Evolutionary conservation across 2,888 invertebrate genomes (phyloP), one percentile per base, ranked within the genome.

Genomic region (Thereva nobilitata): DNA sequence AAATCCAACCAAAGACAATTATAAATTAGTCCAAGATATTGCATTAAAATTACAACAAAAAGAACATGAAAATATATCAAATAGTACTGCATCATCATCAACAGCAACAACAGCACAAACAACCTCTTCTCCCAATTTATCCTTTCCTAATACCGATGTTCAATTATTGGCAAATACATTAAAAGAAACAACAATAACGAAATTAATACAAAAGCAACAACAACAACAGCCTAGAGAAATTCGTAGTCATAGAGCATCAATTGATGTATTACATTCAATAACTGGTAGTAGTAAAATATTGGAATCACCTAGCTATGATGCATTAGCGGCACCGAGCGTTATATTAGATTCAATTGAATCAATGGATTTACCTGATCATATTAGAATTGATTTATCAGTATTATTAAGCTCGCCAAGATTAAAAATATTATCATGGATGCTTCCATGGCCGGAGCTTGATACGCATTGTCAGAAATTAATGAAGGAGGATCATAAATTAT

Each of bases 371-470:
- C 82, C 84, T 45, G 79, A 82, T 7, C 83, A 84, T 64, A 74
- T 86, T 9, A 83, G 84, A 73, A 85, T 85, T 75, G 87, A 87
- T 77, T 76, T 87, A 55, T 83, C 84, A 5, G 85, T 85, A 1
- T 83, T 87, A 50, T 75, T 87, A 10, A 85, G 84, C 69, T 84
- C 84, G 74, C 85, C 85, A 3, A 80, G 88, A 50, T 84, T 86
- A 74, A 86, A 86, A 70, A 80, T 84, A 72, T 79, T 88, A 34
- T 85, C 83, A 66, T 87, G 87, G 87, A 79, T 82, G 7, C 74
- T 85, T 6, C 82, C 84, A 40, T 87, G 87, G 86, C 75, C 78
- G 35, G 84, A 86, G 71, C 76, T 87, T 61, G 82, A 83, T 64
- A 73, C 77, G n/a, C 76, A 85, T n/a, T 87, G 86, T 76, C 81